phyloP scores from a whole-genome alignment of 2,888 invertebrate species.

The Apotomis betuletana region DNA sequence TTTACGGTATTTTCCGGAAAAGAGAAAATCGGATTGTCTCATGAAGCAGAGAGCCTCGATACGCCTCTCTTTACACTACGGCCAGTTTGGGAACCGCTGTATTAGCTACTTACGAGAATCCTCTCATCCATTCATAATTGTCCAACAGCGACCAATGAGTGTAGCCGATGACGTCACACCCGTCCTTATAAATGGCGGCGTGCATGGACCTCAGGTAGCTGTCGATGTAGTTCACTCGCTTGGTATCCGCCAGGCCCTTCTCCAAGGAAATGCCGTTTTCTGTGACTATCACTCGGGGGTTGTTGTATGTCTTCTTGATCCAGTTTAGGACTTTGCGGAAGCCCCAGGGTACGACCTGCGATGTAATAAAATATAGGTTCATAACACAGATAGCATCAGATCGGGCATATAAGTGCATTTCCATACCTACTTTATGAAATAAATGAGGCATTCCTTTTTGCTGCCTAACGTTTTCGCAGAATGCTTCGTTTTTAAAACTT shows the following conservation, averaged over 20 bases:
- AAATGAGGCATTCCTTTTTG: too few species aligned
- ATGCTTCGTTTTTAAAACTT: too few species aligned
- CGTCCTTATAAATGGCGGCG: constrained; percentile 79
- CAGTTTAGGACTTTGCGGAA: constrained; percentile 85
- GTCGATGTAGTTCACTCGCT: constrained; percentile 81
- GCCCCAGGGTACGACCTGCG: constrained; percentile 86
- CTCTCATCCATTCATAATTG: constrained; percentile 91
- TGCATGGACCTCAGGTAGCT: constrained; percentile 74
- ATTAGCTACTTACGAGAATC: constrained; percentile 83
- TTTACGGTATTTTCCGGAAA: too few species aligned
- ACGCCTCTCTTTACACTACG: too few species aligned
- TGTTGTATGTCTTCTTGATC: constrained; percentile 83
- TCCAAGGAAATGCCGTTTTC: constrained; percentile 85
- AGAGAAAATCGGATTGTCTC: too few species aligned
- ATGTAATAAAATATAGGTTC: too few species aligned
- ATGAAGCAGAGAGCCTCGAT: too few species aligned
- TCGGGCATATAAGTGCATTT: too few species aligned
- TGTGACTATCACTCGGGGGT: constrained; percentile 82
- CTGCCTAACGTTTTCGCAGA: too few species aligned
- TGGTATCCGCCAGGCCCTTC: constrained; percentile 71
- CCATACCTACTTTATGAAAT: too few species aligned
- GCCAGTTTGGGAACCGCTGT: too few species aligned
- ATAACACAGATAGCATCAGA: too few species aligned
- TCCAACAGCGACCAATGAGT: constrained; percentile 91
- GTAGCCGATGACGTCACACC: constrained; percentile 86